Conservation (phyloP, 2,797 vertebrate genomes). For the Cyclopterus lumpus region DNA sequence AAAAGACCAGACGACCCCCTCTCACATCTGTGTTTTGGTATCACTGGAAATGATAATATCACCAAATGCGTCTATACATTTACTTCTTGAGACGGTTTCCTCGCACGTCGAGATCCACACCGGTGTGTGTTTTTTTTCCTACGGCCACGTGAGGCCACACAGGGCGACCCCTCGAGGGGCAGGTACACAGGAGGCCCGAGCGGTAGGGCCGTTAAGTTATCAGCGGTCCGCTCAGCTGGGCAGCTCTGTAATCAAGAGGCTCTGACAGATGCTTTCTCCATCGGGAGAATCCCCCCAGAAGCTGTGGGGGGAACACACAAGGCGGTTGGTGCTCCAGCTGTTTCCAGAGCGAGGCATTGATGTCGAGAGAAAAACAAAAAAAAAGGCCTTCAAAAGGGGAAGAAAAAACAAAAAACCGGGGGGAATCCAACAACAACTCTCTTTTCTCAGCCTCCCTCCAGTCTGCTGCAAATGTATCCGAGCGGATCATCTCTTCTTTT, state of each 20-base stretch:
- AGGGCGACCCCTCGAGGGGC: slow-evolving; percentile 26
- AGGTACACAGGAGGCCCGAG: slow-evolving; percentile 40
- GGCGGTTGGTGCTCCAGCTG: slow-evolving; percentile 53
- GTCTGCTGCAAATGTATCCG: slow-evolving; percentile 15
- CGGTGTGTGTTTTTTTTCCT: too few species aligned
- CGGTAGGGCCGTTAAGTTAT: slow-evolving; percentile 69
- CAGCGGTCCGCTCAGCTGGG: slow-evolving; percentile 58
- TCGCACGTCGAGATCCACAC: slow-evolving; percentile 46
- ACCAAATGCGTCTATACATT: too few species aligned
- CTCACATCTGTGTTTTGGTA: slow-evolving; percentile 72
- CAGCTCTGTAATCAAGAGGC: slow-evolving; percentile 66
- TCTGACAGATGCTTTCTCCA: slow-evolving; percentile 82
- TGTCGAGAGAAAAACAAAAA: slow-evolving; percentile 26
- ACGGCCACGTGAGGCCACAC: too few species aligned
- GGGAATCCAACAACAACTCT: slow-evolving; percentile 59
- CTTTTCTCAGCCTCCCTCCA: slow-evolving; percentile 23
- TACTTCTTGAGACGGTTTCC: slow-evolving; percentile 48
- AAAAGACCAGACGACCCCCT: slow-evolving; percentile 47
- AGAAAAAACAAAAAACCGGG: background rate
- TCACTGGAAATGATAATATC: slow-evolving; percentile 65
- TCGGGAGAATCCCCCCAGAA: slow-evolving; percentile 66
- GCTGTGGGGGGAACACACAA: slow-evolving; percentile 58
- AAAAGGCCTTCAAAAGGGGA: slow-evolving; percentile 54
- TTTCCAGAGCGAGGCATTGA: slow-evolving; percentile 54
- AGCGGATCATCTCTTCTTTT: slow-evolving; percentile 36